Evolutionary conservation across 2,888 invertebrate genomes (phyloP), one percentile per base, ranked within the genome.

Genomic region (Serrognathus titanus): DNA sequence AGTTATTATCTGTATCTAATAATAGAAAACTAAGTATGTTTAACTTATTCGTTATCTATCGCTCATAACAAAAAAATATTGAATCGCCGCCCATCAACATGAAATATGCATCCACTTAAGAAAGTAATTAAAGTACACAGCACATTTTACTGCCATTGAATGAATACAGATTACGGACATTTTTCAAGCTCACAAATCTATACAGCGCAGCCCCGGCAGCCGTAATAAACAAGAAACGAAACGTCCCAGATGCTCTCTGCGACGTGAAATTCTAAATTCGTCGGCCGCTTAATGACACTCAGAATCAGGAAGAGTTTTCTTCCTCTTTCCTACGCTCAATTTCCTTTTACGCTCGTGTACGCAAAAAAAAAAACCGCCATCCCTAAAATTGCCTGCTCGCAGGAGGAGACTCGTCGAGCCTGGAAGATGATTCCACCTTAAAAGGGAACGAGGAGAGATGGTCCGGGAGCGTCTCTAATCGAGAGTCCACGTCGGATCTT

Each of bases 391-490:
- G 11, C 9, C 12, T 12, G 46, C 40, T 47, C 52, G 51, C 51
- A 63, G 73, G 69, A 57, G 71, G 81, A 63, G 83, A 84, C 71
- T 84, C 84, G 69, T 84, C 84, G 70, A 84, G 84, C 74, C 80
- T 83, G 60, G 85, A 85, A 68, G 82, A 78, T 55, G 77, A 76
- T 55, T 74, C 82, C 50, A 84, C 85, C 60, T 78, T 84, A 73
- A 84, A 84, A 75, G 82, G 81, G 65, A 78, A 80, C 61, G 74
- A 78, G 57, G 74, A 78, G 57, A 81, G 78, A 60, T 77, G 77
- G 75, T 74, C 74, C 54, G 71, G 69, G 54, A 80, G 79, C 55
- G 78, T 77, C 45, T 77, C 79, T 35, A 71, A 71, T 60, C 74
- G 76, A 51, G 76, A 77, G 50, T 77, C 77, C 35, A 75, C 76